Percentiles rank a stretch among this genome's conserved stretches.
phyloP scores from a whole-genome alignment of 2,888 invertebrate species.

The Phymatocera aterrima region DNA sequence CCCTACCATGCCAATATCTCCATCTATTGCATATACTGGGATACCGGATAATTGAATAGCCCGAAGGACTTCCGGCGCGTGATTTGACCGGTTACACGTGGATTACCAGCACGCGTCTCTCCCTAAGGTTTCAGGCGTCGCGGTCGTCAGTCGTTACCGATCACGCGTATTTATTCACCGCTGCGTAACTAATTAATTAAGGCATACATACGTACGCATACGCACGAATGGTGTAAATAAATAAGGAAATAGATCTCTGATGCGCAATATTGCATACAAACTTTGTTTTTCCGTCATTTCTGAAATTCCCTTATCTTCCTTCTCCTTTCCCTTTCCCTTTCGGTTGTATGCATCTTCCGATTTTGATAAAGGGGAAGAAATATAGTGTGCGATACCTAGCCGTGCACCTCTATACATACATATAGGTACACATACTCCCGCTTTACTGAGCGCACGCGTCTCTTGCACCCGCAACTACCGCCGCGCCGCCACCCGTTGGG shows the following conservation, averaged over 20 bases:
- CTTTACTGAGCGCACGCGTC: background rate
- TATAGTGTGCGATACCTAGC: background rate
- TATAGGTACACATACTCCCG: no score
- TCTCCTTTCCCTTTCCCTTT: no score
- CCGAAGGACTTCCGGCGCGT: constrained; percentile 47
- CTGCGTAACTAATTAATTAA: no score
- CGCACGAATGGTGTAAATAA: no score
- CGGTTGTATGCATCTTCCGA: no score
- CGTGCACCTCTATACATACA: background rate
- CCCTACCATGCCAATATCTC: background rate
- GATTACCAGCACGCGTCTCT: constrained; percentile 57
- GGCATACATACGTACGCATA: no score
- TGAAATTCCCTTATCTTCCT: no score
- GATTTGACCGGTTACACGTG: constrained; percentile 53
- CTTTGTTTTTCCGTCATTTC: background rate
- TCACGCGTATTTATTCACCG: no score
- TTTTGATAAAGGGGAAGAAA: no score
- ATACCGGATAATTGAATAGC: constrained; percentile 20
- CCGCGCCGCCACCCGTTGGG: constrained; percentile 27
- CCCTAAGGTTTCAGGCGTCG: background rate
- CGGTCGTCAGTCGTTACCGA: no score
- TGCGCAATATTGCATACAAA: background rate
- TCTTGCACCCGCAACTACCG: background rate
- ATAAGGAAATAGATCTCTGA: no score
- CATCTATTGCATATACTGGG: background rate